Percentiles rank a stretch among this genome's conserved stretches.
phyloP scores from a whole-genome alignment of 2,113 vertebrate genomes.

The Mesocricetus auratus region DNA sequence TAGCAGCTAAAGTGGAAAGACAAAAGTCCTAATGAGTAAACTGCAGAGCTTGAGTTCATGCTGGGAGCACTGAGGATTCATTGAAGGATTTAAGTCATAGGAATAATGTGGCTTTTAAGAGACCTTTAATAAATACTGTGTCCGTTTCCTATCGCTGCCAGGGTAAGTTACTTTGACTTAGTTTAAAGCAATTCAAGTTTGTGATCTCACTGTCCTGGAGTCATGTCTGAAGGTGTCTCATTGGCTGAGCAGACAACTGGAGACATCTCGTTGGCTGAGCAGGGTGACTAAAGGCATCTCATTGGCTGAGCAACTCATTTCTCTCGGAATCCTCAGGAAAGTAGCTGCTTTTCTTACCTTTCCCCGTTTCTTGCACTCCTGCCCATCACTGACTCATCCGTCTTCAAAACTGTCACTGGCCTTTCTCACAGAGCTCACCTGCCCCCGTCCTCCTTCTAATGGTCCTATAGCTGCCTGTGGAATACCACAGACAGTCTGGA shows the following conservation, averaged over 20 bases:
- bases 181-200: background rate
- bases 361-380: background rate
- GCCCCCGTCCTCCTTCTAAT: background rate
- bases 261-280: background rate
- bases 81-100: background rate
- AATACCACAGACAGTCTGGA: background rate
- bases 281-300: background rate
- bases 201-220: background rate
- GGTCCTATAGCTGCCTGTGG: background rate
- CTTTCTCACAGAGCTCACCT: background rate
- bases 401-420: background rate
- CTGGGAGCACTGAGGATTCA: background rate
- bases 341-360: background rate
- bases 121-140: background rate
- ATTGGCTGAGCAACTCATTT: background rate
- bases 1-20: conserved; percentile 17
- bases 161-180: background rate
- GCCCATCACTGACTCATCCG: background rate
- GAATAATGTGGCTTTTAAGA: background rate
- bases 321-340: background rate
- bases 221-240: background rate
- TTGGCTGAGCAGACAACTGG: no score
- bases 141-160: background rate
- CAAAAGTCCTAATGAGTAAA: background rate
- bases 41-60: background rate